Base-by-base conservation (phyloP, 2,797 vertebrate genomes). In the Pangasius mekongensis region DNA sequence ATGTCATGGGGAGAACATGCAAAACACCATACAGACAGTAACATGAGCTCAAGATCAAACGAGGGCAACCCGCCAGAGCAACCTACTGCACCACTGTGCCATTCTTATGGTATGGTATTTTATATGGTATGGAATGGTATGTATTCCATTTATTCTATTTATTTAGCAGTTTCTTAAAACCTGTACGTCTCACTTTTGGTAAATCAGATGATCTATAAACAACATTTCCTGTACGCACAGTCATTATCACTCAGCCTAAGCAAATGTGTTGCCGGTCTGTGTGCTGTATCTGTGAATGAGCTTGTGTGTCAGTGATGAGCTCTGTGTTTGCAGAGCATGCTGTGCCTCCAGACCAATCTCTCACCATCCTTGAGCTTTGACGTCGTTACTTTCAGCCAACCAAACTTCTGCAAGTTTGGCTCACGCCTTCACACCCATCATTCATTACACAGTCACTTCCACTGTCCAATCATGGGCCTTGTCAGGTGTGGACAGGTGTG, bases 351-450 rank as follows among this genome's bases (percentile, higher is more conserved):
- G 73, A 56, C 87, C 87, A 84, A 88, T 88, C 83, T 84, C 89
- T 88, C 84, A 83, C 89, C 83, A 74, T 87, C 86, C 85, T 85
- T 30, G 69, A 67, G 64, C 84, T 88, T 83, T 92, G 91, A 92
- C 90, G 91, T 91, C 89, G 91, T 91, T 92, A 58, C 84, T 80
- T 58, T 85, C 74, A 90, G 90, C 91, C 91, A 92, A 92, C 90
- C 73, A 87, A 80, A 80, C 77, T 76, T 86, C 81, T 78, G 67
- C 49, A 74, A 80, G 82, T 82, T 84, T 22, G 71, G 71, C 62
- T 87, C 89, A 92, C 81, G 76, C 83, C 87, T 89, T 90, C 67
- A 20, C 84, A 74, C 83, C 66, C 84, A 78, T 89, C 69, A 60
- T 56, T 89, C 88, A 73, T 78, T 62, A 20, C 47, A 10, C n/a